These are phyloP conservation scores for Ctenosaura bakeri DNA, from an alignment of 2,797 vertebrate genomes.

Conservation along the genomic window DNA sequence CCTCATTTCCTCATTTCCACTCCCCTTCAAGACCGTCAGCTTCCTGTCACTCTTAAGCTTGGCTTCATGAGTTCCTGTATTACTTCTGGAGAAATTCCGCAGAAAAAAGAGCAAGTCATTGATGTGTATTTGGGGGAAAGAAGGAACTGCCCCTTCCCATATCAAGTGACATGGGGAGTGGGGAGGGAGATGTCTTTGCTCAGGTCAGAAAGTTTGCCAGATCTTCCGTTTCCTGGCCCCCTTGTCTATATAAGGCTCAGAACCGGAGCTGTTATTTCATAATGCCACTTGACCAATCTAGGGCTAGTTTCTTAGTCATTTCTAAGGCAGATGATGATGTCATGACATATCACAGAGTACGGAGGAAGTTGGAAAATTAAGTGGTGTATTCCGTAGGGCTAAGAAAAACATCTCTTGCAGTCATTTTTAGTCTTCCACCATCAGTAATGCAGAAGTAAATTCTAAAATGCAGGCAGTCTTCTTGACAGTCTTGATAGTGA, in stretches of 20 bases:
- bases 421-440: background rate
- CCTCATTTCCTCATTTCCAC: background rate
- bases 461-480: no score
- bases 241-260: slow-evolving; percentile 24
- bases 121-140: background rate
- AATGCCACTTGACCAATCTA: background rate
- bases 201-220: background rate
- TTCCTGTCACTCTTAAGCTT: background rate
- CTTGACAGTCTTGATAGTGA: no score
- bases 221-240: background rate
- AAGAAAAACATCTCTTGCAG: background rate
- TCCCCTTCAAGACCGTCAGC: no score
- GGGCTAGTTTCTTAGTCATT: slow-evolving; percentile 10
- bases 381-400: background rate
- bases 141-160: background rate
- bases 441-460: no score
- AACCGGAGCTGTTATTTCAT: background rate
- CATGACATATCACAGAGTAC: background rate
- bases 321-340: background rate
- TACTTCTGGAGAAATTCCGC: background rate
- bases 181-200: background rate
- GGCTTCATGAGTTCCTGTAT: background rate
- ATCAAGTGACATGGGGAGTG: background rate
- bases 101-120: background rate
- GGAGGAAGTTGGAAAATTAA: no score